Evolutionary conservation across 2,113 vertebrate species (phyloP).

Genomic region (Peucedramus taeniatus): DNA sequence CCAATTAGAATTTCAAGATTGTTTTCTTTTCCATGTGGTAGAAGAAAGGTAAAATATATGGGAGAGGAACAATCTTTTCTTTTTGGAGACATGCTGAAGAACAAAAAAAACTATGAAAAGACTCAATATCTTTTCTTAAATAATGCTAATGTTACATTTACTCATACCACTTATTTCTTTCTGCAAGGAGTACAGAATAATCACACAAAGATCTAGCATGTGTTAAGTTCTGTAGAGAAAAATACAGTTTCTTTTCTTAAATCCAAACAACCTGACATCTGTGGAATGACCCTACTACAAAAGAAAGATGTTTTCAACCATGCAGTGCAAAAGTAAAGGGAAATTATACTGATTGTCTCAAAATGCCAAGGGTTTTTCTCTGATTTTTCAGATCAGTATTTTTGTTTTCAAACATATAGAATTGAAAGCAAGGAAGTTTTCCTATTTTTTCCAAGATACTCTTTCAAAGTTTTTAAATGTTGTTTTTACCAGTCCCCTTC

Average conservation of each 20-base stretch:
- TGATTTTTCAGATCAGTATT: neutral
- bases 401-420: neutral
- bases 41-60: neutral
- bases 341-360: neutral
- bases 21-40: neutral
- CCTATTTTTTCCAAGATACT: neutral
- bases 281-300: neutral
- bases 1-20: neutral
- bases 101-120: neutral
- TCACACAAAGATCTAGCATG: neutral
- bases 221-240: neutral
- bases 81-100: neutral
- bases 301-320: neutral
- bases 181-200: neutral
- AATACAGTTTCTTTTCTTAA: neutral
- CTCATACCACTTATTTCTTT: neutral
- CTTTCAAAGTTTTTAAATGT: neutral
- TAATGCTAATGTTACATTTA: neutral
- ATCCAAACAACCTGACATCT: neutral
- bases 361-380: neutral
- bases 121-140: neutral
- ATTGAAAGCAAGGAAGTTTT: neutral
- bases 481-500: neutral
- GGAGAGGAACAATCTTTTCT: accelerated
- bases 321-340: neutral